phyloP scores from a whole-genome alignment of 2,888 invertebrate species.

The Branchellion lobata region DNA sequence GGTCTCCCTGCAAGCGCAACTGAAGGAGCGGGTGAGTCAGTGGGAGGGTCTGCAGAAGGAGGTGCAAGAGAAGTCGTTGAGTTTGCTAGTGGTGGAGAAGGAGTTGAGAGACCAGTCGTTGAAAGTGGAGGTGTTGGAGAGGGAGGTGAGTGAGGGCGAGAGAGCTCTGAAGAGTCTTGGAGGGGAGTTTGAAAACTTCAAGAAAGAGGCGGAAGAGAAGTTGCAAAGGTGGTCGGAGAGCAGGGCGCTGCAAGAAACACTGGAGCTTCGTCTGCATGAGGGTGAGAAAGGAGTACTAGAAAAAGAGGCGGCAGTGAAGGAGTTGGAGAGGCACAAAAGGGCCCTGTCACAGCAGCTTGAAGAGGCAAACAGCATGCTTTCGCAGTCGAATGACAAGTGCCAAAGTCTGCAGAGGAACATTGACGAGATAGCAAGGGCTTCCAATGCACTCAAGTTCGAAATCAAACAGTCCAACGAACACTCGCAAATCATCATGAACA shows the following conservation, averaged over 20 bases:
- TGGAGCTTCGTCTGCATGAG: not conserved
- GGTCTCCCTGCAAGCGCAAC: constrained; percentile 5
- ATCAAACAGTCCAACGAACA: constrained; percentile 25
- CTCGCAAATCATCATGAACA: not conserved
- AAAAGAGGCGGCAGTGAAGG: not conserved
- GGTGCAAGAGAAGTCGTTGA: constrained; percentile 15
- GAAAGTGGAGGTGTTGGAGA: constrained; percentile 21
- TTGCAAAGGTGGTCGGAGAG: not conserved
- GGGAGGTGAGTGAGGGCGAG: not conserved
- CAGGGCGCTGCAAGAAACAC: not conserved
- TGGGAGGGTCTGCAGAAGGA: constrained; percentile 1
- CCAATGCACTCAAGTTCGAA: constrained; percentile 17
- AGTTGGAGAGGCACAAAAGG: not conserved
- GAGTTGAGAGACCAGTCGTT: constrained; percentile 9
- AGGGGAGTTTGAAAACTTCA: constrained; percentile 6
- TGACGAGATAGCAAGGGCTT: constrained; percentile 8
- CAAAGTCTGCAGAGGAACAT: constrained; percentile 13
- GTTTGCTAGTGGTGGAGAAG: constrained; percentile 10
- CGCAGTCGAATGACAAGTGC: not conserved
- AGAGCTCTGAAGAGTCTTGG: not conserved
- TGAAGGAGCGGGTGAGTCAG: not conserved
- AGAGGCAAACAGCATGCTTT: not conserved
- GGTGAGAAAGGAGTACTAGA: not conserved
- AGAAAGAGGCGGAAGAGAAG: not conserved
- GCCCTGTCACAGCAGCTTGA: not conserved